Evolutionary conservation across 2,888 invertebrate genomes (phyloP).

Genomic region (Phlogophora meticulosa): DNA sequence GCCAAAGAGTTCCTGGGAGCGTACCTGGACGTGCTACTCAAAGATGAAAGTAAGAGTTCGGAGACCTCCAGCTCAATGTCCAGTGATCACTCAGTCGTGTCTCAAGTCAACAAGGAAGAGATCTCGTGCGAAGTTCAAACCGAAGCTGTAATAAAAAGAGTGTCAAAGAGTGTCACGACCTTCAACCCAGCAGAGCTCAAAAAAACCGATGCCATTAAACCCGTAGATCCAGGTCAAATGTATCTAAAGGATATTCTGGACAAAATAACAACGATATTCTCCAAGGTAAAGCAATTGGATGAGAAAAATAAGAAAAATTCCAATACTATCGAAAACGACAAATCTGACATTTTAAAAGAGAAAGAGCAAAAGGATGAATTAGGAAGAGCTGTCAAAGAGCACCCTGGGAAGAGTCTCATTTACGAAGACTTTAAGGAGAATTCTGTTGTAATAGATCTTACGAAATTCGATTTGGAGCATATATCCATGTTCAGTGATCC

Average conservation of each 20-base stretch:
- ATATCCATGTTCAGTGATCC: constrained; percentile 77
- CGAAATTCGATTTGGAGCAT: constrained; percentile 79
- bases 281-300: constrained; percentile 67
- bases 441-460: constrained; percentile 78
- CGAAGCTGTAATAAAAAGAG: constrained; percentile 75
- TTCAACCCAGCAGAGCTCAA: constrained; percentile 50
- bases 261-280: constrained; percentile 80
- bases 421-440: constrained; percentile 72
- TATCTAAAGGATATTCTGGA: constrained; percentile 80
- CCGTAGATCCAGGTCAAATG: constrained; percentile 73
- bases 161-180: constrained; percentile 77
- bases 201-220: constrained; percentile 46
- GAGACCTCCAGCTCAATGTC: constrained; percentile 68
- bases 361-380: constrained; percentile 66
- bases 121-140: constrained; percentile 76
- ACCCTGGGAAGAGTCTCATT: constrained; percentile 66
- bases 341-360: constrained; percentile 48
- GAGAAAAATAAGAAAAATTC: constrained; percentile 43
- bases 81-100: constrained; percentile 66
- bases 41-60: constrained; percentile 67
- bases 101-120: constrained; percentile 45
- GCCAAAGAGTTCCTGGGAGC: constrained; percentile 81
- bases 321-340: constrained; percentile 44
- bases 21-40: constrained; percentile 79
- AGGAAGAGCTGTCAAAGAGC: constrained; percentile 63